These are phyloP conservation scores for Amia ocellicauda DNA, from an alignment of 2,113 vertebrate genomes.

Conservation along the genomic window DNA sequence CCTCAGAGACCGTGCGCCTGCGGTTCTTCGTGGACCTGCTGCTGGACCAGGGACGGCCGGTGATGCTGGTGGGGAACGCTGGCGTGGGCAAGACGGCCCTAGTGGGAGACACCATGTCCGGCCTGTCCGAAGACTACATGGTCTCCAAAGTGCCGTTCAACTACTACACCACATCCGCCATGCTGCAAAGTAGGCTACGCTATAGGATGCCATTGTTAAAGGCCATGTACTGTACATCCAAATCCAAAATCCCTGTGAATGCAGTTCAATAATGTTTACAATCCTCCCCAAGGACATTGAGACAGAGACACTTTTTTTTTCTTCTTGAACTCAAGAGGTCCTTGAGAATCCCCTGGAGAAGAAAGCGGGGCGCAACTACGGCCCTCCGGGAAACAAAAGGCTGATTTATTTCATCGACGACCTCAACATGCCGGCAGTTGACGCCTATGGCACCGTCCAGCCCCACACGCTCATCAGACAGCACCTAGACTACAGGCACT, in stretches of 20 bases:
- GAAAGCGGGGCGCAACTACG: slow-evolving; percentile 70
- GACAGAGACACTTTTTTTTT: too few species aligned
- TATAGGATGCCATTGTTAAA: too few species aligned
- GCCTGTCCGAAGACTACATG: slow-evolving; percentile 53
- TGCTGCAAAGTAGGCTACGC: slow-evolving; percentile 61
- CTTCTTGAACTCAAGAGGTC: slow-evolving; percentile 47
- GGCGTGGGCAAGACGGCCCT: slow-evolving; percentile 69
- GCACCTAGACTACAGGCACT: slow-evolving; percentile 68
- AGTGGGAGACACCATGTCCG: slow-evolving; percentile 63
- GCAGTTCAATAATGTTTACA: too few species aligned
- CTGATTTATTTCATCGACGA: slow-evolving; percentile 76
- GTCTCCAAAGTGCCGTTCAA: slow-evolving; percentile 70
- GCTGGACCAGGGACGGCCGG: slow-evolving; percentile 55
- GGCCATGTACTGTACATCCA: too few species aligned
- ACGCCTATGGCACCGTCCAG: slow-evolving; percentile 66
- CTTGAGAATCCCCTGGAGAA: slow-evolving; percentile 74
- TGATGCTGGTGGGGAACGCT: slow-evolving; percentile 71
- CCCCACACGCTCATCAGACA: slow-evolving; percentile 70
- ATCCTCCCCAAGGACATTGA: too few species aligned
- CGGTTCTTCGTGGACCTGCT: slow-evolving; percentile 70
- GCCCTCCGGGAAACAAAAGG: slow-evolving; percentile 64
- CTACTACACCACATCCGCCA: slow-evolving; percentile 73
- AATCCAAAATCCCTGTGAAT: too few species aligned
- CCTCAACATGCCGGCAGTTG: slow-evolving; percentile 74
- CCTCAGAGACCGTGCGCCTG: slow-evolving; percentile 59